phyloP scores from a whole-genome alignment of 1,140 invertebrate genomes.

The Caenorhabditis tropicalis region DNA sequence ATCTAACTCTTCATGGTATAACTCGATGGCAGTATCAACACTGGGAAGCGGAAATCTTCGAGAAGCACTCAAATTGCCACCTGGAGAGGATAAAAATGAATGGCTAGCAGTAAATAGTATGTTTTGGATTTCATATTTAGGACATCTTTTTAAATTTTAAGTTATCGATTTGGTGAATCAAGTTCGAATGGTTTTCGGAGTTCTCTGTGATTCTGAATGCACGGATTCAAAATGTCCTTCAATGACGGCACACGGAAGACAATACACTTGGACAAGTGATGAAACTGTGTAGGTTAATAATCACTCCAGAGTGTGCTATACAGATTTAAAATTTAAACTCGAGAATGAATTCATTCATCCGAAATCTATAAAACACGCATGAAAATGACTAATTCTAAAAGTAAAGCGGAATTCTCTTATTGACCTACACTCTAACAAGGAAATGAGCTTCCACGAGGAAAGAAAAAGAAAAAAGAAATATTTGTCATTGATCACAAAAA shows the following conservation, averaged over 20 bases:
- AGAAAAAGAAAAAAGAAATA: no score
- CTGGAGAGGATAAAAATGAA: slow-evolving; percentile 98
- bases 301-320: no score
- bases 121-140: no score
- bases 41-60: slow-evolving; percentile 94
- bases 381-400: no score
- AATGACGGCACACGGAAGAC: slow-evolving; percentile 93
- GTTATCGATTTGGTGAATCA: slow-evolving; percentile 99
- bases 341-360: no score
- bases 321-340: no score
- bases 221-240: slow-evolving; percentile 96
- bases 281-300: slow-evolving; percentile 80
- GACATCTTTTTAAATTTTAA: slow-evolving; percentile 75
- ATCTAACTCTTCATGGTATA: neutral
- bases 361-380: no score
- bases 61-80: slow-evolving; percentile 92
- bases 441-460: no score
- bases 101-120: slow-evolving; percentile 99
- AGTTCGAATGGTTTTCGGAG: slow-evolving; percentile 99
- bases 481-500: no score
- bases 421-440: no score
- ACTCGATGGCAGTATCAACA: slow-evolving; percentile 85
- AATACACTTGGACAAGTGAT: slow-evolving; percentile 99
- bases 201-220: slow-evolving; percentile 94
- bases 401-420: no score